phyloP scores from a whole-genome alignment of 2,888 invertebrate species.

The Eucera pruinosa region DNA sequence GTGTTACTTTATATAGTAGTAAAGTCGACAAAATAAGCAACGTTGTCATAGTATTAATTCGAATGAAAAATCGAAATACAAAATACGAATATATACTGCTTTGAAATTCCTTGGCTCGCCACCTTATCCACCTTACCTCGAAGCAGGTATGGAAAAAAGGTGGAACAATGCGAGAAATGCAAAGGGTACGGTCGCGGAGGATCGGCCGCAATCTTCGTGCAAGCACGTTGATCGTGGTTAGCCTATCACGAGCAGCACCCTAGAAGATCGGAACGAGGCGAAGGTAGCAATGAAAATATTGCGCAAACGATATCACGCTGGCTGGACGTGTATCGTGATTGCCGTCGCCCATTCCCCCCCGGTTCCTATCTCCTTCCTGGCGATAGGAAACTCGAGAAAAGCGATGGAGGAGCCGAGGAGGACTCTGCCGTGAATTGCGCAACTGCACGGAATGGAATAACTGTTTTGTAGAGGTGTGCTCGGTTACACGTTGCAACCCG shows the following conservation, averaged over 20 bases:
- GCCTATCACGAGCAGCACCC: conserved; percentile 63
- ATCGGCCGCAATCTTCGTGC: conserved; percentile 27
- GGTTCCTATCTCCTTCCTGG: background rate
- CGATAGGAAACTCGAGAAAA: conserved; percentile 20
- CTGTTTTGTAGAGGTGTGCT: conserved; percentile 48
- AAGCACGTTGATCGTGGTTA: conserved; percentile 47
- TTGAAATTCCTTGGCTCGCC: no score
- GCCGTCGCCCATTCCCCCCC: conserved; percentile 20
- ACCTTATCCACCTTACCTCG: no score
- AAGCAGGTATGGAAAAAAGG: background rate
- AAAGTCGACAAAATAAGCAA: no score
- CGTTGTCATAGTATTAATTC: no score
- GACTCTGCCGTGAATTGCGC: conserved; percentile 27
- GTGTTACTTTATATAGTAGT: no score
- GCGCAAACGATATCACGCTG: conserved; percentile 61
- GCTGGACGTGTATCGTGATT: conserved; percentile 46
- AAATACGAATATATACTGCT: no score
- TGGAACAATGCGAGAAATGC: conserved; percentile 21
- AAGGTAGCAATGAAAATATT: conserved; percentile 68
- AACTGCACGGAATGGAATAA: conserved; percentile 41
- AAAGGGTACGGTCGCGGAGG: conserved; percentile 10
- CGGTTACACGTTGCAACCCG: conserved; percentile 43
- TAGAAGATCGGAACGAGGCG: conserved; percentile 30
- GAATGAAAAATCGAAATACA: no score
- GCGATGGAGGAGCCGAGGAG: background rate